phyloP scores from a whole-genome alignment of 1,140 invertebrate species.

The Hypothenemus hampei region DNA sequence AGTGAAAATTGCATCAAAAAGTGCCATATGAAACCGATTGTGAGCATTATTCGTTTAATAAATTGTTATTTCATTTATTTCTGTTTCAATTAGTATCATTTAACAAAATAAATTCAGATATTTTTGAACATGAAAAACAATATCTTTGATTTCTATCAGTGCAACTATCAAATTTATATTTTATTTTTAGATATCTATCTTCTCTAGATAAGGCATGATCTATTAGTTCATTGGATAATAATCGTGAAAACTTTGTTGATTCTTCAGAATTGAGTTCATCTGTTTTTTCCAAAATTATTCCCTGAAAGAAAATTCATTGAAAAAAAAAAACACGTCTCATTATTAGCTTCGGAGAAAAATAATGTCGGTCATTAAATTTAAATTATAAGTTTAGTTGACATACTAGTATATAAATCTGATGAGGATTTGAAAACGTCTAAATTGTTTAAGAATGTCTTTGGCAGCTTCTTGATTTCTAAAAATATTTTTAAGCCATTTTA shows the following conservation, averaged over 20 bases:
- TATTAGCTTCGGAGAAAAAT: no score
- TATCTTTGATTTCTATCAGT: conserved; percentile 14
- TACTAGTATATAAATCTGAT: no score
- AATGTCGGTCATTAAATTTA: no score
- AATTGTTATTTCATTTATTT: no score
- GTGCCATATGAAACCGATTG: conserved; percentile 28
- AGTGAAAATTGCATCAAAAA: conserved; percentile 7
- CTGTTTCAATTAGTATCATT: no score
- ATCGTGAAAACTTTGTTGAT: conserved; percentile 48
- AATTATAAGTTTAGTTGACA: no score
- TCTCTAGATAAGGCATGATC: conserved; percentile 16
- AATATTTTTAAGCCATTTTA: no score
- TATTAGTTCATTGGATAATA: conserved; percentile 41
- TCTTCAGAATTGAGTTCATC: conserved; percentile 45
- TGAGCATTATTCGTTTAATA: no score
- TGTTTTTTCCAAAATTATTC: conserved; percentile 36
- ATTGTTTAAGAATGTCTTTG: no score
- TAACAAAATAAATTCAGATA: conserved; percentile 25
- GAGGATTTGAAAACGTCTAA: no score
- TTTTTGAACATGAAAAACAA: conserved; percentile 37
- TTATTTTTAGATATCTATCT: conserved; percentile 27
- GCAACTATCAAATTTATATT: conserved; percentile 24
- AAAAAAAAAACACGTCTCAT: conserved; percentile 1
- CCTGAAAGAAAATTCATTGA: conserved; percentile 38
- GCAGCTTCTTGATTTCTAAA: no score